Base-by-base conservation (phyloP, 1,140 invertebrate genomes). In the Papilio glaucus region DNA sequence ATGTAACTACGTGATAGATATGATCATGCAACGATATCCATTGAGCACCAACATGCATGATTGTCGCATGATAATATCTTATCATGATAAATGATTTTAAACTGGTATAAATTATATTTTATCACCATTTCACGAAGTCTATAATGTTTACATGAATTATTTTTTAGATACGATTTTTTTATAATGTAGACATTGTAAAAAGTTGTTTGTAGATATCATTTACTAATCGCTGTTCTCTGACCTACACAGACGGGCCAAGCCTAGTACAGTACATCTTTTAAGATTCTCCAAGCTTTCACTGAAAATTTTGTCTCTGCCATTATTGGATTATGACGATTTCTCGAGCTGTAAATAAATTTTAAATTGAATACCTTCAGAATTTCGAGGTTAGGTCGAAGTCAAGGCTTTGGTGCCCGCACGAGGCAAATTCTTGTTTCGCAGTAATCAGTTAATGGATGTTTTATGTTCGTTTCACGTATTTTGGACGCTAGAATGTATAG, bases 381-480 rank as follows among this genome's bases (percentile, higher is more conserved):
- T 65, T 65, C 29, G 18, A 39, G 62, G 62, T 39, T 39, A 65
- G 15, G 62, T 37, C 6, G 13, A 8, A 65, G 62, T 65, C 37
- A 65, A 65, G 62, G 37, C 37, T 65, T 38, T 15, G 13, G 5
- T 61, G 33, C 29, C 37, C 18, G 62, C 37, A 65, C 33, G 33
- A 65, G 15, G 8, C 21, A 39, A 29, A 18, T 62, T 37, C 18
- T 65, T 18, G 15, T 65, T 65, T 38, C 62, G 37, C 29, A 65
- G 37, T 39, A 39, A 65, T 65, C 37, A 38, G 1, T 12, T 65
- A 65, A 65, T 65, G 62, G 62, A 65, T 38, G 62, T 65, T 65
- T 65, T 65, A 65, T 65, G 29, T 65, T 39, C 7, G n/a, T 65
- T 65, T 65, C 37, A 37, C 39, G 62, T 10, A 21, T 65, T 65